These are phyloP conservation scores for Enteromius anoplus DNA, from an alignment of 2,797 vertebrate genomes.

Conservation along the genomic window DNA sequence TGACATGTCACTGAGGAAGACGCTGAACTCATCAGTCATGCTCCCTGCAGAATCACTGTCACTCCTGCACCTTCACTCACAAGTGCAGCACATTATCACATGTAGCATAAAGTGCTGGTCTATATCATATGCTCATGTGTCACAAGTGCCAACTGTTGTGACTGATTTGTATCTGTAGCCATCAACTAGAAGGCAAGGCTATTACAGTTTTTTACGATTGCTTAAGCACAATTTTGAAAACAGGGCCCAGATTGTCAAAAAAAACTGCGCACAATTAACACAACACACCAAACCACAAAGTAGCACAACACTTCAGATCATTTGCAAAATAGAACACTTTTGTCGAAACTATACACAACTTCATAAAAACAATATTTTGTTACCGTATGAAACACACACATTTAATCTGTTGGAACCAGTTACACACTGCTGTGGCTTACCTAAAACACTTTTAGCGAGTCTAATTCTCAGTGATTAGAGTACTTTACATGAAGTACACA, in stretches of 20 bases:
- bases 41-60: slow-evolving; percentile 19
- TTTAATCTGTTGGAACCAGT: too few relatives aligned
- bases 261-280: too few relatives aligned
- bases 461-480: neutral
- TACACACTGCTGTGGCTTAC: neutral
- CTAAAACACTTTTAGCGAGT: neutral
- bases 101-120: neutral
- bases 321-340: too few relatives aligned
- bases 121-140: slow-evolving; percentile 6
- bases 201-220: neutral
- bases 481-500: neutral
- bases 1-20: slow-evolving; percentile 15
- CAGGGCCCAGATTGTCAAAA: too few relatives aligned
- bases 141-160: slow-evolving; percentile 15
- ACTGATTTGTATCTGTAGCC: slow-evolving; percentile 18
- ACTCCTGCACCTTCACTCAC: neutral
- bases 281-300: too few relatives aligned
- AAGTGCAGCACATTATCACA: slow-evolving; percentile 9
- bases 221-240: too few relatives aligned
- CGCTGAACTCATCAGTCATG: slow-evolving; percentile 29
- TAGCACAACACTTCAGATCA: too few relatives aligned
- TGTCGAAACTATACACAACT: too few relatives aligned
- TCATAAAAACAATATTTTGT: too few relatives aligned
- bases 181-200: neutral
- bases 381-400: too few relatives aligned